Percentiles rank a stretch among this genome's conserved stretches.
Conservation (phyloP, 1,140 invertebrate species). For the Procambarus virginalis region DNA sequence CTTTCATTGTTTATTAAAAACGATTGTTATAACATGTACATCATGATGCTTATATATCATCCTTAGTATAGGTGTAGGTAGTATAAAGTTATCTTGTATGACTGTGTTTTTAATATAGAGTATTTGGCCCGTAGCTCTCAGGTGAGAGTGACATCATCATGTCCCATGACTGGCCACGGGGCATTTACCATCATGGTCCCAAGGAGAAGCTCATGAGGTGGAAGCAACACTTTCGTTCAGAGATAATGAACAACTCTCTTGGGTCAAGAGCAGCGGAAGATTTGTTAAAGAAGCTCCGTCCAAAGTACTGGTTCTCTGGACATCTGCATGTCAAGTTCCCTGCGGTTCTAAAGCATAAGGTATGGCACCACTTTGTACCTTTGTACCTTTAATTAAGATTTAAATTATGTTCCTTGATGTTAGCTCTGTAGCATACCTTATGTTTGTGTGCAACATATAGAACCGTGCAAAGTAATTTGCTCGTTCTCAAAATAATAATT, state of each 20-base stretch:
- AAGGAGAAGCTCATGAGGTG: slow-evolving; percentile 82
- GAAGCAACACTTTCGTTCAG: slow-evolving; percentile 91
- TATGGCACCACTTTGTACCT: background rate
- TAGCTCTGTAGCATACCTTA: no score
- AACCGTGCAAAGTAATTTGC: no score
- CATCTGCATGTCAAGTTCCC: slow-evolving; percentile 98
- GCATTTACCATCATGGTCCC: slow-evolving; percentile 91
- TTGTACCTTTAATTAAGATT: no score
- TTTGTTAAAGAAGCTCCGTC: slow-evolving; percentile 85
- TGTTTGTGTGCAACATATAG: no score
- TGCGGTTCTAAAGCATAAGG: slow-evolving; percentile 84
- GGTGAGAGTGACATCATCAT: slow-evolving; percentile 90
- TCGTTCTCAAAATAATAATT: no score
- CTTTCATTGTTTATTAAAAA: background rate
- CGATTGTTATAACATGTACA: no score
- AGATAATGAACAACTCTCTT: slow-evolving; percentile 86
- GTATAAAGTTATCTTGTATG: no score
- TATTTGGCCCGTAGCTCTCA: slow-evolving; percentile 78
- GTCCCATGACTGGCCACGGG: slow-evolving; percentile 97
- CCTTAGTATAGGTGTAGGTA: background rate
- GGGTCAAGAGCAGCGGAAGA: slow-evolving; percentile 90
- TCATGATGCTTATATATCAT: background rate
- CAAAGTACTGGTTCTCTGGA: slow-evolving; percentile 96
- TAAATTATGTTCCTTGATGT: no score
- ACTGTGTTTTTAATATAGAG: background rate